Percentiles rank a stretch among this genome's conserved stretches.
Evolutionary conservation across 2,797 vertebrate genomes (phyloP).

Genomic region (Enteromius trimaculatus): DNA sequence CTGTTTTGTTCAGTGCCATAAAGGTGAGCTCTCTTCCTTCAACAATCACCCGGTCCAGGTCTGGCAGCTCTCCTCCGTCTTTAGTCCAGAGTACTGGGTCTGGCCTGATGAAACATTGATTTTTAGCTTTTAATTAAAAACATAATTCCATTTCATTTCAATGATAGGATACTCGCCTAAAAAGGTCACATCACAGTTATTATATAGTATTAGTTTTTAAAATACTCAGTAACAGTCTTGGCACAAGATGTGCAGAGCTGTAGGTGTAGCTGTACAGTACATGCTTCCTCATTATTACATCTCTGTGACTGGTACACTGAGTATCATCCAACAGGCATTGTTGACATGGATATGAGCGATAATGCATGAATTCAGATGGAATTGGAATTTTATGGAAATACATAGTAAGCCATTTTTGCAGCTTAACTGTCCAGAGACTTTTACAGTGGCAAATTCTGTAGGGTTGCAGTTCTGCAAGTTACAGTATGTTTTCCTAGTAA

Average conservation of each 20-base stretch:
- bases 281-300: not conserved
- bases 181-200: not conserved
- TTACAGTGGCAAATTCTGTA: not conserved
- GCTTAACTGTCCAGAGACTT: not conserved
- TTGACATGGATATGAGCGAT: not conserved
- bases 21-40: constrained; percentile 96
- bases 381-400: not conserved
- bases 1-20: constrained; percentile 96
- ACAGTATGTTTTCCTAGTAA: not conserved
- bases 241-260: not conserved
- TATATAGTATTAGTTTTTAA: too few relatives aligned
- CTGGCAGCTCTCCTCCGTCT: constrained; percentile 93
- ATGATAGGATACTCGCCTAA: not conserved
- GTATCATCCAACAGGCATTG: not conserved
- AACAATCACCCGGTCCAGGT: constrained; percentile 93
- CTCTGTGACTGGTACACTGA: not conserved
- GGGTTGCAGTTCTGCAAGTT: not conserved
- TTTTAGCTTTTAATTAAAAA: constrained; percentile 6
- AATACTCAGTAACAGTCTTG: not conserved
- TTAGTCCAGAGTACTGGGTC: constrained; percentile 97
- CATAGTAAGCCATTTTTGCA: not conserved
- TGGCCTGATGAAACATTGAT: constrained; percentile 78
- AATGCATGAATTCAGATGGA: not conserved
- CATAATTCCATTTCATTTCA: not conserved
- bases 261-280: too few relatives aligned